These are phyloP conservation scores for Centrocercus urophasianus DNA, from an alignment of 2,113 vertebrate species.

Conservation along the genomic window DNA sequence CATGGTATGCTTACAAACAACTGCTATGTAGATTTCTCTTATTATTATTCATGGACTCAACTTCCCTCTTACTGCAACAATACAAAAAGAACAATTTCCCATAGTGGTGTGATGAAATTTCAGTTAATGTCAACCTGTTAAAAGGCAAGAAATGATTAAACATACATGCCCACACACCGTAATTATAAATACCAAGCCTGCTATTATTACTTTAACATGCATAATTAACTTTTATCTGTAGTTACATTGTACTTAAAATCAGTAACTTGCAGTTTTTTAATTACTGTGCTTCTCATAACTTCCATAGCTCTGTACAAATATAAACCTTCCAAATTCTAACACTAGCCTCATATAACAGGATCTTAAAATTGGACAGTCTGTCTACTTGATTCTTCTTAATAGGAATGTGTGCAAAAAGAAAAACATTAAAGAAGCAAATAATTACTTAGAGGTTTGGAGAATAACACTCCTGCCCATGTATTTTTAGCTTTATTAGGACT, in stretches of 20 bases:
- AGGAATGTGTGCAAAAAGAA: not conserved
- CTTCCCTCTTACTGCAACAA: not conserved
- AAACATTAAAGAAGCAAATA: not conserved
- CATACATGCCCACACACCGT: not conserved
- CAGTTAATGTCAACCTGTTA: not conserved
- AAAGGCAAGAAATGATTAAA: not conserved
- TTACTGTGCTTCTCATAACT: not conserved
- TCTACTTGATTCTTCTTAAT: not conserved
- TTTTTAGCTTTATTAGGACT: not conserved
- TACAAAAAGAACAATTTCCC: not conserved
- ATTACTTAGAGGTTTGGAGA: not conserved
- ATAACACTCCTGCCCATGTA: accelerated
- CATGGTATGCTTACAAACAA: not conserved
- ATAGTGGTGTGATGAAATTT: not conserved
- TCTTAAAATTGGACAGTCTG: not conserved
- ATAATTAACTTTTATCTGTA: not conserved
- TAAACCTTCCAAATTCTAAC: not conserved
- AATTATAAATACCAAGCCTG: not conserved
- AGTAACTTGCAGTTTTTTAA: not conserved
- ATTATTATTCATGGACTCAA: not conserved
- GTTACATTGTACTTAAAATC: not conserved
- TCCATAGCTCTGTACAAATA: not conserved
- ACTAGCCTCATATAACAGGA: not conserved
- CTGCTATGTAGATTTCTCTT: not conserved
- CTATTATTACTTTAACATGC: not conserved